Conservation (phyloP, 2,888 invertebrate genomes). For the Pycnomerus fuliginosus region DNA sequence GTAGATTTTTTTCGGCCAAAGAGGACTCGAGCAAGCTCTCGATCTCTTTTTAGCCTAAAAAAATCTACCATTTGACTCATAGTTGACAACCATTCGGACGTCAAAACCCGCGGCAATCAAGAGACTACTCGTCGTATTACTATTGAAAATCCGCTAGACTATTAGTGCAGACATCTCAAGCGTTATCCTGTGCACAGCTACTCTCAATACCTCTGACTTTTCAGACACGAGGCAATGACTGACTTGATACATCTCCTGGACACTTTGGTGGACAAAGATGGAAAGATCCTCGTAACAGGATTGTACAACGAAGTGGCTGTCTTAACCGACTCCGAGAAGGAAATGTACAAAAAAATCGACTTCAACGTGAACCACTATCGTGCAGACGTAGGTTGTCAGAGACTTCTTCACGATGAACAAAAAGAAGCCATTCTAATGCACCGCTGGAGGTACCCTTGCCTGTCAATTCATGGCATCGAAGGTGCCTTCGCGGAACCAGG, state of each 20-base stretch:
- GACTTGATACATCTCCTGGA: constrained; percentile 87
- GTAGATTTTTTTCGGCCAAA: too few species aligned
- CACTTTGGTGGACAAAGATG: constrained; percentile 81
- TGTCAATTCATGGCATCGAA: constrained; percentile 95
- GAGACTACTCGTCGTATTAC: too few species aligned
- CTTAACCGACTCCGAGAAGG: constrained; percentile 67
- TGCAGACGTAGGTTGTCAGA: constrained; percentile 66
- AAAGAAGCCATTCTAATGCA: constrained; percentile 87
- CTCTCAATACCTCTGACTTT: too few species aligned
- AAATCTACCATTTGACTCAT: too few species aligned
- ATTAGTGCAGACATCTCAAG: neutral
- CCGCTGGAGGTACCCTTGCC: constrained; percentile 91
- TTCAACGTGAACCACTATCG: constrained; percentile 81
- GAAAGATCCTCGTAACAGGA: constrained; percentile 80
- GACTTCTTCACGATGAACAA: constrained; percentile 73
- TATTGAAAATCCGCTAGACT: too few species aligned
- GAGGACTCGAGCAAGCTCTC: too few species aligned
- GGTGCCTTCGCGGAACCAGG: constrained; percentile 93
- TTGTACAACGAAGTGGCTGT: constrained; percentile 81
- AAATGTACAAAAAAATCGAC: constrained; percentile 78
- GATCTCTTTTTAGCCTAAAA: too few species aligned
- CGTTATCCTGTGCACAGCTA: neutral
- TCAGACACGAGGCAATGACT: constrained; percentile 80
- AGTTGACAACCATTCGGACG: too few species aligned
- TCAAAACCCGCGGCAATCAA: too few species aligned